Conservation (phyloP, 2,113 vertebrate genomes). For the Siniperca chuatsi region DNA sequence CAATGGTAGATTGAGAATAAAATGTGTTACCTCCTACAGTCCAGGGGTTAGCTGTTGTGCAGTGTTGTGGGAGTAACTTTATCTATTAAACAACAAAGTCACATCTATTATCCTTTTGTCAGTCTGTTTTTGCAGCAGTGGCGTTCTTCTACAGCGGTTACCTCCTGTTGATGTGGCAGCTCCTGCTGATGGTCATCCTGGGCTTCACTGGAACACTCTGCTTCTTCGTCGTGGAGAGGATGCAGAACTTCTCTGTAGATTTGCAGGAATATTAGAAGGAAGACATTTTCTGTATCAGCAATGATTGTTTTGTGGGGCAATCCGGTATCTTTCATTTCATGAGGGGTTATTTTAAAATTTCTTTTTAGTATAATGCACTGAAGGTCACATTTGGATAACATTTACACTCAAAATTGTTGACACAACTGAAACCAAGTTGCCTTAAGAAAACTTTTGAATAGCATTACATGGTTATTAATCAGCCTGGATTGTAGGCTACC, state of each 20-base stretch:
- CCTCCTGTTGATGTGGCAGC: slow-evolving; percentile 94
- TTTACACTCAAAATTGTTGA: background rate
- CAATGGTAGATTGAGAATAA: background rate
- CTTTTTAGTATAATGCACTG: background rate
- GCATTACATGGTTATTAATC: background rate
- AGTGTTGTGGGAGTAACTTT: background rate
- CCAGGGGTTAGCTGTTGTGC: too few relatives aligned
- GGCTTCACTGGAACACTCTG: slow-evolving; percentile 93
- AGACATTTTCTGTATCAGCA: background rate
- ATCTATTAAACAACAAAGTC: background rate
- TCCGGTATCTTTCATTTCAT: slow-evolving; percentile 1
- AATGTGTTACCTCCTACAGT: background rate
- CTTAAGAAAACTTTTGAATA: background rate
- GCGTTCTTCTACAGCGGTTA: slow-evolving; percentile 99
- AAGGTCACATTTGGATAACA: slow-evolving; percentile 7
- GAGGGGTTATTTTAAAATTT: slow-evolving; percentile 4
- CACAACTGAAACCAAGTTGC: background rate
- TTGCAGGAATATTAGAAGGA: slow-evolving; percentile 70
- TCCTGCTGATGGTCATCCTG: slow-evolving; percentile 92
- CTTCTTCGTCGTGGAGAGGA: slow-evolving; percentile 92
- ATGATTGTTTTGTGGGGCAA: slow-evolving; percentile 3
- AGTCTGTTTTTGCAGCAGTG: slow-evolving; percentile 95
- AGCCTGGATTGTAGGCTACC: background rate
- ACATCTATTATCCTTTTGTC: background rate
- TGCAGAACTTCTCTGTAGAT: slow-evolving; percentile 69